These are phyloP conservation scores for Rhegmatorhina hoffmannsi DNA, from an alignment of 2,113 vertebrate species.

Conservation along the genomic window DNA sequence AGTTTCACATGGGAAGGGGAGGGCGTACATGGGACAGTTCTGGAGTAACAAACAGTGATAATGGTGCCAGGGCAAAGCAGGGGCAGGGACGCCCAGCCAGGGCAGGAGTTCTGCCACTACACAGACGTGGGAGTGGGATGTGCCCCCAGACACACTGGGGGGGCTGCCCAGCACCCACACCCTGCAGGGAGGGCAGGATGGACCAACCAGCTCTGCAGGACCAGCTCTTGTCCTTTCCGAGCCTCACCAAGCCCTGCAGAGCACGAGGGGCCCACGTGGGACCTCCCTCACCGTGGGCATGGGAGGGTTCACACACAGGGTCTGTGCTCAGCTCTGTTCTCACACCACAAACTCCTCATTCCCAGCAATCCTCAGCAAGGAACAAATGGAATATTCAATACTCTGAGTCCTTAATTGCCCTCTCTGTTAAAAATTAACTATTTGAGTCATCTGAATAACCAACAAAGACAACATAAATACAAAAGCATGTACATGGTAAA, in stretches of 20 bases:
- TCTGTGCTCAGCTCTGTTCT: neutral
- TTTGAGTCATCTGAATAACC: conserved; percentile 26
- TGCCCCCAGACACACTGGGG: neutral
- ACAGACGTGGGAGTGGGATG: neutral
- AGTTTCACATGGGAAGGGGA: conserved; percentile 23
- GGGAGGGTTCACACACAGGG: rapidly evolving
- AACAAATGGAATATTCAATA: neutral
- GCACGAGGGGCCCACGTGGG: neutral
- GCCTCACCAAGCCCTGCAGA: neutral
- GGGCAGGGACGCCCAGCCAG: neutral
- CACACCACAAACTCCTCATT: neutral
- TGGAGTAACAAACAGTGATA: conserved; percentile 45
- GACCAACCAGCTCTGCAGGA: neutral
- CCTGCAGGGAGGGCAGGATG: neutral
- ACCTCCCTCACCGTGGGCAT: neutral
- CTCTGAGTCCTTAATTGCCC: neutral
- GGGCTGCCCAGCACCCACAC: neutral
- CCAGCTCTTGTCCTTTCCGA: neutral
- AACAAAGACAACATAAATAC: conserved; percentile 72
- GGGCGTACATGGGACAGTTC: conserved; percentile 28
- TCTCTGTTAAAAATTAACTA: conserved; percentile 66
- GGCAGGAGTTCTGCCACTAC: neutral
- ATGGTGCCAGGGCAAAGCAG: conserved; percentile 29
- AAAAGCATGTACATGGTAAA: conserved; percentile 49
- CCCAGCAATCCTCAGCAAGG: neutral